phyloP scores from a whole-genome alignment of 2,888 invertebrate species.

The Drosophila maculinotata region DNA sequence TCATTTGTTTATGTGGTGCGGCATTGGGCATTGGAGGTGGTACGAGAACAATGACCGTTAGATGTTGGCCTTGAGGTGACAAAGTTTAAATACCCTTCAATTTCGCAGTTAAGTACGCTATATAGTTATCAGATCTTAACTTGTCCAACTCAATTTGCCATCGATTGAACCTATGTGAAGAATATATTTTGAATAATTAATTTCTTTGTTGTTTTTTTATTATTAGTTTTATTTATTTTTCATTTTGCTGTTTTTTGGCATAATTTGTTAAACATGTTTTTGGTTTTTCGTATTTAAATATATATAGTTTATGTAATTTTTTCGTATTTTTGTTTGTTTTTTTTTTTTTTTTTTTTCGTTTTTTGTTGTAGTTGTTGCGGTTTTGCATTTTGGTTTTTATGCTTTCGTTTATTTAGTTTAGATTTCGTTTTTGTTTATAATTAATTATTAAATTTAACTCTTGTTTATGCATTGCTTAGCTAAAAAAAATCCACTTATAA shows the following conservation, averaged over 20 bases:
- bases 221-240: slow-evolving; percentile 72
- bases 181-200: not conserved
- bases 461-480: slow-evolving; percentile 73
- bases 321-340: slow-evolving; percentile 13
- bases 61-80: no score
- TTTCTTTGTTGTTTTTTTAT: slow-evolving; percentile 30
- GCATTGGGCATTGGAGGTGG: no score
- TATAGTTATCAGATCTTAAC: not conserved
- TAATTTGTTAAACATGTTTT: slow-evolving; percentile 71
- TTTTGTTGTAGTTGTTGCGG: slow-evolving; percentile 42
- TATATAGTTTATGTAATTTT: slow-evolving; percentile 68
- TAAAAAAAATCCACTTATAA: slow-evolving; percentile 76
- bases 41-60: not conserved
- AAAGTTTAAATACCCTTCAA: no score
- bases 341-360: slow-evolving; percentile 16
- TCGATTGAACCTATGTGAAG: not conserved
- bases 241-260: slow-evolving; percentile 70
- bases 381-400: slow-evolving; percentile 51
- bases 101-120: not conserved
- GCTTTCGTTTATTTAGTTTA: slow-evolving; percentile 42
- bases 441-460: slow-evolving; percentile 71
- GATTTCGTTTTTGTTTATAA: slow-evolving; percentile 53
- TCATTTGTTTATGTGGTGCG: not conserved
- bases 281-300: slow-evolving; percentile 69
- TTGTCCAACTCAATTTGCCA: no score